These are phyloP conservation scores for Trematocara unimaculatum DNA, from an alignment of 2,113 vertebrate genomes.

Conservation along the genomic window DNA sequence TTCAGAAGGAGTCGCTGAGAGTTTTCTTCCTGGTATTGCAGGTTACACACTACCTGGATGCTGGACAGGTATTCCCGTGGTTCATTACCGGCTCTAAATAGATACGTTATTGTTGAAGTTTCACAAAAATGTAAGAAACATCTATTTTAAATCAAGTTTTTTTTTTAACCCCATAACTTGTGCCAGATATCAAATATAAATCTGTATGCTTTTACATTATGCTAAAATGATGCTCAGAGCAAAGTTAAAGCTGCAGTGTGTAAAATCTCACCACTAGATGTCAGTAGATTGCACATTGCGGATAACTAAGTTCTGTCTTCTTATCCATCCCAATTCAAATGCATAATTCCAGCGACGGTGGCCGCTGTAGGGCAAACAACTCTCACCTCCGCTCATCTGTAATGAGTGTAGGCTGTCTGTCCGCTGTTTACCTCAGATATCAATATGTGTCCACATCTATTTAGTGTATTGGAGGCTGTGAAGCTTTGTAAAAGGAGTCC, in stretches of 20 bases:
- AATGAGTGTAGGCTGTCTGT: background rate
- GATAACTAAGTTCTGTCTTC: background rate
- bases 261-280: background rate
- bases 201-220: background rate
- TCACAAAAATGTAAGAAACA: background rate
- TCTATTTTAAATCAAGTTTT: background rate
- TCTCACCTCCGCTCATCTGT: background rate
- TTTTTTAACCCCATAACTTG: background rate
- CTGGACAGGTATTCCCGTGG: constrained; percentile 77
- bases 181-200: background rate
- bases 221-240: background rate
- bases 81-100: accelerated
- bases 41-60: constrained; percentile 91
- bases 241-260: background rate
- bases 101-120: background rate
- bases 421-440: background rate
- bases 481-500: background rate
- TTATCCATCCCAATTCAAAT: background rate
- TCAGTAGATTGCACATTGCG: background rate
- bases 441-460: background rate
- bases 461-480: background rate
- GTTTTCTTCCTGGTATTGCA: constrained; percentile 92
- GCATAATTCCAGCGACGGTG: accelerated
- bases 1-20: constrained; percentile 87
- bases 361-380: background rate